Evolutionary conservation across 2,888 invertebrate species (phyloP).

Genomic region (Leistus spinibarbis): DNA sequence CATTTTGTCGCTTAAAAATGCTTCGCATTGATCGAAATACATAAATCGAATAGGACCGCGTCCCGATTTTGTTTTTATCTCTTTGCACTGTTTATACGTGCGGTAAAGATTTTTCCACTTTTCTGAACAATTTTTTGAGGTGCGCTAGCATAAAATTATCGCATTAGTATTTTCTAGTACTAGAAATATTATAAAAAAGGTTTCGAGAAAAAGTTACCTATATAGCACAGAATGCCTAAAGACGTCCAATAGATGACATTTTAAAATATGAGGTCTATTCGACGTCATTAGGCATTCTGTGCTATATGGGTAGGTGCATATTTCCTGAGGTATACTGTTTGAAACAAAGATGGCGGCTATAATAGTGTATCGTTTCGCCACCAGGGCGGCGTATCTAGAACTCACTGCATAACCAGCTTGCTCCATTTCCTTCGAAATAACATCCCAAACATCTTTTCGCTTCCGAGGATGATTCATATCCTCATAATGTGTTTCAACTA

Average conservation of each 20-base stretch:
- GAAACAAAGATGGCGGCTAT: no score
- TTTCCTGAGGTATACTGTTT: no score
- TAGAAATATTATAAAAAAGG: no score
- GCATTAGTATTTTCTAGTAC: no score
- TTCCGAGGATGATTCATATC: not conserved
- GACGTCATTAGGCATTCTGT: no score
- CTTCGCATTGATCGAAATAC: not conserved
- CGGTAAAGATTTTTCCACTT: constrained; percentile 12
- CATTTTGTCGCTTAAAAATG: not conserved
- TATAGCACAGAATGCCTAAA: no score
- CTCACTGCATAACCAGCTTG: not conserved
- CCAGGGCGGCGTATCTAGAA: no score
- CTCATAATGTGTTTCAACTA: not conserved
- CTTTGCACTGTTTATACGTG: constrained; percentile 2
- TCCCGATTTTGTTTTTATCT: constrained; percentile 1
- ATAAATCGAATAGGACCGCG: not conserved
- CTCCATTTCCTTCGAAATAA: not conserved
- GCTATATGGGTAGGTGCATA: no score
- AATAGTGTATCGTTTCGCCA: no score
- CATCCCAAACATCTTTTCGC: not conserved
- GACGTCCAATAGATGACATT: no score
- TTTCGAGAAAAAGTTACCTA: no score
- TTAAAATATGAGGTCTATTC: no score
- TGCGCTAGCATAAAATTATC: not conserved
- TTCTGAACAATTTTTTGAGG: not conserved